A percentile compares a stretch with the other conserved stretches of the same genome.
phyloP scores from a whole-genome alignment of 2,888 invertebrate species.

The Didymodactylos carnosus region DNA sequence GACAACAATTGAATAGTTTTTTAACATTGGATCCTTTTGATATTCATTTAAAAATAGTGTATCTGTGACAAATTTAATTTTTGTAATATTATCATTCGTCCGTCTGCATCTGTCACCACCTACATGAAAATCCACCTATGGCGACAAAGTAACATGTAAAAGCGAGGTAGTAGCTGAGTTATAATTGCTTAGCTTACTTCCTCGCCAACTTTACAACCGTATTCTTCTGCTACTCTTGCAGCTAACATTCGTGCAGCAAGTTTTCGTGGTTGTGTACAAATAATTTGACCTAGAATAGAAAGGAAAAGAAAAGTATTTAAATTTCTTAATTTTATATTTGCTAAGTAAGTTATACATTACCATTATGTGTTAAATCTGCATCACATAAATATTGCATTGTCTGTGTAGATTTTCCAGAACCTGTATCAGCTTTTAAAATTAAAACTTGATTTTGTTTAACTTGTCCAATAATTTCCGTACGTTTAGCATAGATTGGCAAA shows the following conservation, averaged over 20 bases:
- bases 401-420: conserved; percentile 35
- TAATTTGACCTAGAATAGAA: conserved; percentile 17
- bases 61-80: conserved; percentile 29
- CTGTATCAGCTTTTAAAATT: conserved; percentile 31
- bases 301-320: too few species aligned
- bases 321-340: too few species aligned
- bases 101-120: conserved; percentile 21
- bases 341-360: too few species aligned
- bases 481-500: conserved; percentile 27
- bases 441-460: conserved; percentile 23
- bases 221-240: conserved; percentile 26
- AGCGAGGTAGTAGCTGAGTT: conserved; percentile 4
- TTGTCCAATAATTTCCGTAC: conserved; percentile 21
- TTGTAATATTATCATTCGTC: conserved; percentile 18
- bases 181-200: conserved; percentile 12
- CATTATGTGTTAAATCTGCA: conserved; percentile 20
- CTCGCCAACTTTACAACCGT: conserved; percentile 23
- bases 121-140: conserved; percentile 24
- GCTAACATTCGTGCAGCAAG: conserved; percentile 31
- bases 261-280: conserved; percentile 33
- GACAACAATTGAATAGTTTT: conserved; percentile 22
- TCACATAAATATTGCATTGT: conserved; percentile 29
- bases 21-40: conserved; percentile 22
- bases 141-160: not conserved
- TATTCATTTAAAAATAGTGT: conserved; percentile 28